These are phyloP conservation scores for Chloroceryle inda DNA, from an alignment of 2,797 vertebrate genomes.

Conservation along the genomic window DNA sequence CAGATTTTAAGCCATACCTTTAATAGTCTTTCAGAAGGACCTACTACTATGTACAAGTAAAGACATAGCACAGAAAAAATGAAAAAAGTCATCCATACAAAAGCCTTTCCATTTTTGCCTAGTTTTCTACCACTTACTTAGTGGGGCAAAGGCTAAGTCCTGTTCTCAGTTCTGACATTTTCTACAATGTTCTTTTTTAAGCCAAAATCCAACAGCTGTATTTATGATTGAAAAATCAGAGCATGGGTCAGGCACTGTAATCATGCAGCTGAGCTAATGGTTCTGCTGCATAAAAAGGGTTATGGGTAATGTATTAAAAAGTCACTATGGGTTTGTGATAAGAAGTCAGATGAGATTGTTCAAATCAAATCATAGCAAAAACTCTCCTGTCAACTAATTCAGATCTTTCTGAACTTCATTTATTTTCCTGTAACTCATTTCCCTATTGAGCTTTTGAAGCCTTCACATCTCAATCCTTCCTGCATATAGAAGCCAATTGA, in stretches of 20 bases:
- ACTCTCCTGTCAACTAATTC: not conserved
- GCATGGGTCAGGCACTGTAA: not conserved
- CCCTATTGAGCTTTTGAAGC: not conserved
- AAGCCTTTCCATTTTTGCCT: not conserved
- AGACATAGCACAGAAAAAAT: not conserved
- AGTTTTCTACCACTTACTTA: not conserved
- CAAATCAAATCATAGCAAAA: slow-evolving; percentile 10
- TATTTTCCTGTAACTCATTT: not conserved
- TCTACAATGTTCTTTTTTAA: not conserved
- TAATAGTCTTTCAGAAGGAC: not conserved
- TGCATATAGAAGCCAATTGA: not conserved
- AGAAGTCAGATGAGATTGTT: not conserved
- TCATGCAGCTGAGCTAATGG: slow-evolving; percentile 3
- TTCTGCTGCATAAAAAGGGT: not conserved
- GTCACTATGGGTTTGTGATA: not conserved
- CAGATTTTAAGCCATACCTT: not conserved
- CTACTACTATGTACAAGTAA: not conserved
- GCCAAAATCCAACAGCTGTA: slow-evolving; percentile 19
- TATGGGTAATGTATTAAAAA: not conserved
- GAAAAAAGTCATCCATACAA: not conserved
- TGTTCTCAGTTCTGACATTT: not conserved
- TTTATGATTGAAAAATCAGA: slow-evolving; percentile 10
- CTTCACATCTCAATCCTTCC: not conserved
- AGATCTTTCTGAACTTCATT: not conserved
- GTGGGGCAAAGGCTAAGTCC: not conserved